phyloP scores from a whole-genome alignment of 2,113 vertebrate species.

The Ceuthmochares aereus region DNA sequence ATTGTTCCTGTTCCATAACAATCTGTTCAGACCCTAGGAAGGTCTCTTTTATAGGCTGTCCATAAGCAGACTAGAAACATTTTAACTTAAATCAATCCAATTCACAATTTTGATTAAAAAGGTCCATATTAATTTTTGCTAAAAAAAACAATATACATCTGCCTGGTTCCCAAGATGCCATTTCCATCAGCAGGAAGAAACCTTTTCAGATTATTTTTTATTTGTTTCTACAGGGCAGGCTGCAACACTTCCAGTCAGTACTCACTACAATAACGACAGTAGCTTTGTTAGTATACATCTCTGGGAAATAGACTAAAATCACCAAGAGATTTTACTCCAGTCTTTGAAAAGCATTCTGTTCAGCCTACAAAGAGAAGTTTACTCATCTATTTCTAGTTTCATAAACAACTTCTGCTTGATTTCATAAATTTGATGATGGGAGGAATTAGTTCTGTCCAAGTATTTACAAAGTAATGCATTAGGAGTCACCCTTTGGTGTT shows the following conservation, averaged over 20 bases:
- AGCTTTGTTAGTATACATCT: neutral
- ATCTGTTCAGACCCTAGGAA: neutral
- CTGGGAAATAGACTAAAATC: neutral
- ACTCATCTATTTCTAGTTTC: neutral
- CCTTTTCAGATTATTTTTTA: neutral
- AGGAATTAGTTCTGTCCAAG: neutral
- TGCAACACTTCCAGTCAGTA: neutral
- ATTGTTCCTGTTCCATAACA: neutral
- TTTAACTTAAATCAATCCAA: neutral
- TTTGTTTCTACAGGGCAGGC: neutral
- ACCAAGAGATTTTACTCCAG: neutral
- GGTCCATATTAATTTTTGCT: neutral
- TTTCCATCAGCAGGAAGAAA: neutral
- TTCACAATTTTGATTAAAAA: neutral
- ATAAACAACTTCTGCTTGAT: neutral
- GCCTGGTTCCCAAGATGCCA: neutral
- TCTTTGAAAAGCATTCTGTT: neutral
- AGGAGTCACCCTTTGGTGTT: neutral
- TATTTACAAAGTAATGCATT: neutral
- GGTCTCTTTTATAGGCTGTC: neutral
- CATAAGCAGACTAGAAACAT: neutral
- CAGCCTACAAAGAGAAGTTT: neutral
- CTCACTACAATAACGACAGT: neutral
- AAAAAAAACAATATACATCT: neutral
- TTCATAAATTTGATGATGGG: neutral